Evolutionary conservation across 2,888 invertebrate species (phyloP).

Genomic region (Cremastinae sp.): DNA sequence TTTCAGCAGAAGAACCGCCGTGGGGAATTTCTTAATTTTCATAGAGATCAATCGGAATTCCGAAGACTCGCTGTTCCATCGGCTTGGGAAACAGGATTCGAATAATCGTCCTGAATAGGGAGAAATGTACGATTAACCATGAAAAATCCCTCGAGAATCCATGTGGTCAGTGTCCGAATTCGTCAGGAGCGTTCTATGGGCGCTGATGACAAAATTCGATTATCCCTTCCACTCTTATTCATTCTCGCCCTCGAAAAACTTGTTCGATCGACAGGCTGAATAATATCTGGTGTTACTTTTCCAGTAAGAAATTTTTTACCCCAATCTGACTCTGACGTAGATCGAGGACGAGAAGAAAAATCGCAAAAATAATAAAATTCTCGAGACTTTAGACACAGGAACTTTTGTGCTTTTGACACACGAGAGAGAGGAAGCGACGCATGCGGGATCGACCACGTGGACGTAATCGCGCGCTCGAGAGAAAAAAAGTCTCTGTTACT

Average conservation of each 20-base stretch:
- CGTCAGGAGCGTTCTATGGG: conserved; percentile 32
- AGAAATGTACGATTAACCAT: conserved; percentile 47
- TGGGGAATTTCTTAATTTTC: conserved; percentile 42
- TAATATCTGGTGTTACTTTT: background rate
- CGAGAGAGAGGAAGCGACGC: conserved; percentile 7
- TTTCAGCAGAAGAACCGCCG: conserved; percentile 22
- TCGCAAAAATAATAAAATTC: background rate
- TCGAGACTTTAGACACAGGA: background rate
- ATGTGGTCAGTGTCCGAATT: conserved; percentile 52
- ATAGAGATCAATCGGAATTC: conserved; percentile 58
- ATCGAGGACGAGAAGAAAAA: background rate
- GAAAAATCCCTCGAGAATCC: conserved; percentile 40
- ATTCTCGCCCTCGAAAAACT: conserved; percentile 9
- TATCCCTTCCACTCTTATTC: conserved; percentile 54
- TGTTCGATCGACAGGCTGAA: too few species aligned
- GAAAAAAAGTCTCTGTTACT: conserved; percentile 38
- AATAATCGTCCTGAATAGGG: conserved; percentile 48
- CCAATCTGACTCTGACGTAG: background rate
- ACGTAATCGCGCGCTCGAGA: conserved; percentile 11
- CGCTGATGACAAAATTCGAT: conserved; percentile 59
- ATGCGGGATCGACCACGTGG: conserved; percentile 45
- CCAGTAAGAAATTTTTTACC: background rate
- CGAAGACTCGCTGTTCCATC: conserved; percentile 43
- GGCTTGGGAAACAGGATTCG: conserved; percentile 45
- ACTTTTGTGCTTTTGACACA: conserved; percentile 30